A percentile compares a stretch with the other conserved stretches of the same genome.
Conservation (phyloP, 2,888 invertebrate genomes). For the Yponomeuta malinellus region DNA sequence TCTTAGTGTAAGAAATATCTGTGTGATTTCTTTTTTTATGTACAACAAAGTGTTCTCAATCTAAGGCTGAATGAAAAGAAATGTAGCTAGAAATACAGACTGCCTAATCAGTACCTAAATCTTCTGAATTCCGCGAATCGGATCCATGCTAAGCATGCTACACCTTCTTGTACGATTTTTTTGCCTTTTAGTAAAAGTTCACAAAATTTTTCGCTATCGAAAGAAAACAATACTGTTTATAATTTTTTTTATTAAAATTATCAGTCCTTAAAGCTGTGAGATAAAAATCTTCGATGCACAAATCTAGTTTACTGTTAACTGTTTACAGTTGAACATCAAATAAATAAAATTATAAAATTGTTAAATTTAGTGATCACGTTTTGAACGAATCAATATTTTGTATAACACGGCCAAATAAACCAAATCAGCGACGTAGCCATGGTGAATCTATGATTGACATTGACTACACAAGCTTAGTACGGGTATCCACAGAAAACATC, state of each 20-base stretch:
- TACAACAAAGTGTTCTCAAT: no score
- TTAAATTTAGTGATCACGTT: background rate
- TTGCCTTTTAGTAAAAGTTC: no score
- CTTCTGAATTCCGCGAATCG: no score
- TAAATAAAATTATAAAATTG: background rate
- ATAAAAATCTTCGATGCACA: background rate
- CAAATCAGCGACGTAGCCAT: background rate
- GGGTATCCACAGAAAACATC: no score
- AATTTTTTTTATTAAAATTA: constrained; percentile 7
- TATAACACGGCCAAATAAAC: background rate
- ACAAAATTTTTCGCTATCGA: background rate
- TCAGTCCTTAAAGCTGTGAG: background rate
- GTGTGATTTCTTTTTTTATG: no score
- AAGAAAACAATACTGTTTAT: background rate
- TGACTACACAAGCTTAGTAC: background rate
- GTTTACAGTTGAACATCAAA: background rate
- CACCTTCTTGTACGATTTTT: no score
- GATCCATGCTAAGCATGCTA: no score
- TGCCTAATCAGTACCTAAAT: no score
- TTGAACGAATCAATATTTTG: background rate
- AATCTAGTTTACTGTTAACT: background rate
- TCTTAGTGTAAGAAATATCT: no score
- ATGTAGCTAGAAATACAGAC: no score
- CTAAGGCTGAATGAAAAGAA: no score
- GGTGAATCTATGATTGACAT: background rate